Conservation (phyloP, 2,113 vertebrate species). For the Anolis carolinensis region DNA sequence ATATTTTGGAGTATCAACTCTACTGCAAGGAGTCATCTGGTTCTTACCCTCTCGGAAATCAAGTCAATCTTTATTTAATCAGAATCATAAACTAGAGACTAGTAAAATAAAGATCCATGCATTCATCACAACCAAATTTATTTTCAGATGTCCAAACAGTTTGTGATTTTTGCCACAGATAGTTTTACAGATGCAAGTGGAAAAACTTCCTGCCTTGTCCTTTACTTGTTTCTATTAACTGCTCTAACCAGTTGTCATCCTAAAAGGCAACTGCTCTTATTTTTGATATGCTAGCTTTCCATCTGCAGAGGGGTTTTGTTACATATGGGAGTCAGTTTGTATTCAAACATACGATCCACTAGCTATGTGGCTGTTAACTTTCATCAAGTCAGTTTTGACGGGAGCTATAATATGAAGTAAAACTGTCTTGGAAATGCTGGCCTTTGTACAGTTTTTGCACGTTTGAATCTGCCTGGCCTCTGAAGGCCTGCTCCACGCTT, state of each 20-base stretch:
- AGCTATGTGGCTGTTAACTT: too few relatives aligned
- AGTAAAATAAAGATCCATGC: not conserved
- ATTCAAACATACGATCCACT: not conserved
- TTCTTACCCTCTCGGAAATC: not conserved
- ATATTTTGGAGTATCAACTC: not conserved
- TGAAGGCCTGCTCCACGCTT: not conserved
- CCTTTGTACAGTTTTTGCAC: not conserved
- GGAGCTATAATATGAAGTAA: not conserved
- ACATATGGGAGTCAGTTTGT: not conserved
- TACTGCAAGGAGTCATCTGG: not conserved
- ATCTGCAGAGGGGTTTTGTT: not conserved
- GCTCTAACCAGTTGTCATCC: not conserved
- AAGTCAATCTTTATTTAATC: not conserved
- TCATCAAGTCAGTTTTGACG: too few relatives aligned
- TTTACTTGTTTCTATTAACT: not conserved
- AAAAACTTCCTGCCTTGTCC: not conserved
- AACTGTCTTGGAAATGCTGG: not conserved
- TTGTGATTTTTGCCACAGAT: not conserved
- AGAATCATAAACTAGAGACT: not conserved
- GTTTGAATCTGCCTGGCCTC: not conserved
- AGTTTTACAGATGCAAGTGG: not conserved
- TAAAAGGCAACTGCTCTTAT: not conserved
- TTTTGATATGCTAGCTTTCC: not conserved
- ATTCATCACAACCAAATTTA: constrained; percentile 1
- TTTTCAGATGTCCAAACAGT: not conserved